phyloP scores from a whole-genome alignment of 2,888 invertebrate genomes.

The Malacosoma neustria region DNA sequence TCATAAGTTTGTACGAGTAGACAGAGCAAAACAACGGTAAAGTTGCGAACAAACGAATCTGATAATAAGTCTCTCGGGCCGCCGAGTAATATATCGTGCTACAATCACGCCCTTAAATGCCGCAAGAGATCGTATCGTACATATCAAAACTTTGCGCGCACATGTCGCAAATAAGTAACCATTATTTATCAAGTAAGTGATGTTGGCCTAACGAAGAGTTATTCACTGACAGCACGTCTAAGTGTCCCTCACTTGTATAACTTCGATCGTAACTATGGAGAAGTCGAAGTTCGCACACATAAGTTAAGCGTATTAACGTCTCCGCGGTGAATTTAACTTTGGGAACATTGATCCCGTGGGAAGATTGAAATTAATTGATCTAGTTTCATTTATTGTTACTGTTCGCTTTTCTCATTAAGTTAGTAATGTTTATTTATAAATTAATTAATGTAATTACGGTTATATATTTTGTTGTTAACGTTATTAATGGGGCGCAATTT shows the following conservation, averaged over 20 bases:
- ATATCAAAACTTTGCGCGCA: constrained; percentile 29
- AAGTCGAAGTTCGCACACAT: constrained; percentile 51
- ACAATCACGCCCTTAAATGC: constrained; percentile 30
- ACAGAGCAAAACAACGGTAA: constrained; percentile 29
- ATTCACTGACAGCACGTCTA: constrained; percentile 30
- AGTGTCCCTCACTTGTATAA: constrained; percentile 41
- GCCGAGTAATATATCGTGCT: constrained; percentile 40
- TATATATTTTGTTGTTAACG: constrained; percentile 1
- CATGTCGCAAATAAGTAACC: constrained; percentile 39
- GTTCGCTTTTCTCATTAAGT: neutral
- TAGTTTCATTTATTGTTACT: constrained; percentile 17
- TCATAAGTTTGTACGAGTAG: constrained; percentile 37
- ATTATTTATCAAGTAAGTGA: constrained; percentile 40
- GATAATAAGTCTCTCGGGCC: constrained; percentile 50
- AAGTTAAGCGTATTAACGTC: constrained; percentile 58
- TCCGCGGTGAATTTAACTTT: constrained; percentile 43
- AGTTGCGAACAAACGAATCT: constrained; percentile 45
- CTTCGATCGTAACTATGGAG: constrained; percentile 44
- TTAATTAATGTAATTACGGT: constrained; percentile 1
- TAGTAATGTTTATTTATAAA: neutral
- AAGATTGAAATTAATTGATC: constrained; percentile 45
- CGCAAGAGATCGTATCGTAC: constrained; percentile 27
- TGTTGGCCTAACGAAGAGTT: constrained; percentile 32
- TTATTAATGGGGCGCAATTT: neutral
- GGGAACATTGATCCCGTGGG: constrained; percentile 40